Evolutionary conservation across 37 sponge, comb jelly and placozoan species (phyloP).

Genomic region (Tethya wilhelma): DNA sequence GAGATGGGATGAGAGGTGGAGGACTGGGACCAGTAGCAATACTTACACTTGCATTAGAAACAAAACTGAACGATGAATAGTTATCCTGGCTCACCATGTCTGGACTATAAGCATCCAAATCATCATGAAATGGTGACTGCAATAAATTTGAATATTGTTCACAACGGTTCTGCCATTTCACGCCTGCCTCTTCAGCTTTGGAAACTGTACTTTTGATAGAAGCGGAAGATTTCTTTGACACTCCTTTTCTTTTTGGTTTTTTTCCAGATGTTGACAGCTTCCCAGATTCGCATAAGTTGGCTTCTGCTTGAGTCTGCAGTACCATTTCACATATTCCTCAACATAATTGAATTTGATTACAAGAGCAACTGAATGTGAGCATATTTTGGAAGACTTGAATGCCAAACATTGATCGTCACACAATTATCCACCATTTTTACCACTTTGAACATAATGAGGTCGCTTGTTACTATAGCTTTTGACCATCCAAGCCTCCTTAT

Average conservation of each 20-base stretch:
- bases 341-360: not conserved
- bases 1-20: not conserved
- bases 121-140: not conserved
- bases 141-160: too few relatives aligned
- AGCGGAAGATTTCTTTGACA: slow-evolving; percentile 4
- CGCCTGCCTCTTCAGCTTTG: slow-evolving; percentile 6
- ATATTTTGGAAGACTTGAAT: slow-evolving; percentile 27
- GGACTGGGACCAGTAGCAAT: not conserved
- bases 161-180: not conserved
- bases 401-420: slow-evolving; percentile 34
- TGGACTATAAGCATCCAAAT: not conserved
- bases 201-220: not conserved
- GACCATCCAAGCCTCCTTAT: slow-evolving; percentile 13
- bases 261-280: slow-evolving; percentile 13
- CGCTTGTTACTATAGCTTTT: slow-evolving; percentile 1
- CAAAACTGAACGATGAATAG: too few relatives aligned
- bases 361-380: slow-evolving; percentile 20
- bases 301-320: not conserved
- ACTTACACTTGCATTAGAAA: not conserved
- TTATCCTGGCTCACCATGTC: too few relatives aligned
- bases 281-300: not conserved
- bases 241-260: slow-evolving; percentile 2
- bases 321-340: not conserved
- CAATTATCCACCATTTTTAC: slow-evolving; percentile 4
- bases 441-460: slow-evolving; percentile 12